phyloP scores from a whole-genome alignment of 2,888 invertebrate species.

The Acanthosepion esculentum region DNA sequence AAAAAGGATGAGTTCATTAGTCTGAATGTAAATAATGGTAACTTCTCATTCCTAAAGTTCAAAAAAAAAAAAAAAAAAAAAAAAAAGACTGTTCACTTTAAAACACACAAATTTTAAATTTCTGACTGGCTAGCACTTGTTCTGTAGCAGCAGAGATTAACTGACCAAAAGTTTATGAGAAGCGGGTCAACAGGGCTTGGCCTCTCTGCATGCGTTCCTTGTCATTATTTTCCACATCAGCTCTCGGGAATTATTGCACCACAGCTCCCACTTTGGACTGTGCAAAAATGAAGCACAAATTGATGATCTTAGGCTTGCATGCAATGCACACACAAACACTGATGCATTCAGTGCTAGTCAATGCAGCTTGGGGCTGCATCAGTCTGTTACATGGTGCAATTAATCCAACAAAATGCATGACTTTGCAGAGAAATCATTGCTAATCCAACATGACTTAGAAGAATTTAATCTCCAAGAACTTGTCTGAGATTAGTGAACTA shows the following conservation, averaged over 20 bases:
- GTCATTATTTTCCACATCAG: neutral
- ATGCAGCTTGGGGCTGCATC: neutral
- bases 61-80: too few relatives aligned
- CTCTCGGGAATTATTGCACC: neutral
- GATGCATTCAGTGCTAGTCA: neutral
- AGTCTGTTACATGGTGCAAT: neutral
- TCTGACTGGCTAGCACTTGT: neutral
- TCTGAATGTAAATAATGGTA: too few relatives aligned
- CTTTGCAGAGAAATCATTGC: neutral
- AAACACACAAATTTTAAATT: neutral
- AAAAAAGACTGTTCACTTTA: too few relatives aligned
- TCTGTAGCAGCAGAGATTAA: neutral
- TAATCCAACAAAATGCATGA: conserved; percentile 22
- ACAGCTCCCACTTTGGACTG: neutral
- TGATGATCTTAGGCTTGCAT: neutral
- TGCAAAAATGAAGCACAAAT: neutral
- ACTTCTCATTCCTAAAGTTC: too few relatives aligned
- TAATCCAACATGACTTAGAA: neutral
- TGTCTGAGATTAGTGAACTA: neutral
- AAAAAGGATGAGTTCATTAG: too few relatives aligned
- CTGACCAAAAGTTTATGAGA: neutral
- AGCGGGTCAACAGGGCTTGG: neutral
- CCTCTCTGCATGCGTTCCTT: neutral
- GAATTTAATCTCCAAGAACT: neutral
- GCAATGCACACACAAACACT: neutral